Percentiles rank a stretch among this genome's conserved stretches.
Evolutionary conservation across 2,888 invertebrate species (phyloP).

Genomic region (Tillus elongatus): DNA sequence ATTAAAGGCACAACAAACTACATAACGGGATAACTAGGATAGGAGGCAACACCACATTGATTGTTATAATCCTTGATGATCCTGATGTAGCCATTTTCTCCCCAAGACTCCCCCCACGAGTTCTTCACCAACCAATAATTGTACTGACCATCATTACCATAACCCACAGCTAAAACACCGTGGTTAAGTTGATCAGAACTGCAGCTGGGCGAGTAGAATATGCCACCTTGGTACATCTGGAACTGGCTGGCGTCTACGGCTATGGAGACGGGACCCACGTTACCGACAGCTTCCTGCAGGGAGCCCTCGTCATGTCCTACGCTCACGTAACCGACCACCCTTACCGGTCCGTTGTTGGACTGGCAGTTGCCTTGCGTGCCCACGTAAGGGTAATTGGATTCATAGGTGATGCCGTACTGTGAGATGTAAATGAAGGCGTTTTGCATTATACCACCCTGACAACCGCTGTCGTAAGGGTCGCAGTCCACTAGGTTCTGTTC

Average conservation of each 20-base stretch:
- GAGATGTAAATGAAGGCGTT: conserved; percentile 9
- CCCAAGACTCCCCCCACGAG: conserved; percentile 12
- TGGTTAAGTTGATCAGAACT: conserved; percentile 6
- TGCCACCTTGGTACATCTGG: conserved; percentile 9
- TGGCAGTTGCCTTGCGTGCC: conserved; percentile 9
- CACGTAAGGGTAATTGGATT: conserved; percentile 11
- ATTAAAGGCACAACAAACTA: too few relatives aligned
- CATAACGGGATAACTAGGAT: conserved; percentile 9
- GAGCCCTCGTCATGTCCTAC: conserved; percentile 13
- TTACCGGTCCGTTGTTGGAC: background rate
- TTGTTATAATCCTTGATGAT: conserved; percentile 6
- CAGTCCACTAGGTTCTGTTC: conserved; percentile 79
- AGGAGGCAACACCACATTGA: conserved; percentile 9
- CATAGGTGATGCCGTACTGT: conserved; percentile 6
- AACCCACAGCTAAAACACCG: conserved; percentile 13
- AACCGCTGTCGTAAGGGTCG: conserved; percentile 7
- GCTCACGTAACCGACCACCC: background rate
- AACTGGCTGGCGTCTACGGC: conserved; percentile 40
- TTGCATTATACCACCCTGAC: conserved; percentile 9
- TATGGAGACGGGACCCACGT: conserved; percentile 79
- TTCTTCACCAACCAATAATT: conserved; percentile 13
- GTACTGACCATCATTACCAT: conserved; percentile 8
- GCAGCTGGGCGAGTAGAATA: conserved; percentile 6
- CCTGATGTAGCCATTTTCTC: conserved; percentile 12
- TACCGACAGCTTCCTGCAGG: conserved; percentile 40